Evolutionary conservation across 2,113 vertebrate species (phyloP).

Genomic region (Phalacrocorax carbo): DNA sequence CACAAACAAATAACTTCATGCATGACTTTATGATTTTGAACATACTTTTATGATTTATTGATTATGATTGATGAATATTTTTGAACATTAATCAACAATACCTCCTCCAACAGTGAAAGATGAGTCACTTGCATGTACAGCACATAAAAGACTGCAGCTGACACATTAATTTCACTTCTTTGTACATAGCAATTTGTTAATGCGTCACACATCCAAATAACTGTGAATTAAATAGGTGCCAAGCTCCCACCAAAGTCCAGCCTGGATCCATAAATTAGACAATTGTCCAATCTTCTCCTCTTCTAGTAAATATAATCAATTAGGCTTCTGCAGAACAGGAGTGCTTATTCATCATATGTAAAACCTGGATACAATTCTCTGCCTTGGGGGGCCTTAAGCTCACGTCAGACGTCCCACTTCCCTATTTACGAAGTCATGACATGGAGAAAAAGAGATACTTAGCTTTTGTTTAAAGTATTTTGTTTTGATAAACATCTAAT

Average conservation of each 20-base stretch:
- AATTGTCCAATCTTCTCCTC: background rate
- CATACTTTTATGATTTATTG: background rate
- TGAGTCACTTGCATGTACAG: background rate
- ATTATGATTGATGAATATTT: background rate
- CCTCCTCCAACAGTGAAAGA: background rate
- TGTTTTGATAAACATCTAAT: background rate
- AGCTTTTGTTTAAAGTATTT: background rate
- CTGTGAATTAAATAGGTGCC: background rate
- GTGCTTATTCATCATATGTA: background rate
- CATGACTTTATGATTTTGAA: background rate
- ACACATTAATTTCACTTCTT: background rate
- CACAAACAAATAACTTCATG: background rate
- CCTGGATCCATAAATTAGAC: background rate
- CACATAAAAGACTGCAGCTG: background rate
- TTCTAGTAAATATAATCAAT: background rate
- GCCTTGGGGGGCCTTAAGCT: background rate
- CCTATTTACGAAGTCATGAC: background rate
- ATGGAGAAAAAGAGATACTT: background rate
- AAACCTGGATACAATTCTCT: background rate
- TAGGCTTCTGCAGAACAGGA: background rate
- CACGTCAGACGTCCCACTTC: background rate
- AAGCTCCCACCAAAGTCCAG: background rate
- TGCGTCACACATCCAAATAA: background rate
- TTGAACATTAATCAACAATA: background rate
- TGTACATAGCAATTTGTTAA: background rate